Conservation (phyloP, 2,113 vertebrate species). For the Scopus umbretta region DNA sequence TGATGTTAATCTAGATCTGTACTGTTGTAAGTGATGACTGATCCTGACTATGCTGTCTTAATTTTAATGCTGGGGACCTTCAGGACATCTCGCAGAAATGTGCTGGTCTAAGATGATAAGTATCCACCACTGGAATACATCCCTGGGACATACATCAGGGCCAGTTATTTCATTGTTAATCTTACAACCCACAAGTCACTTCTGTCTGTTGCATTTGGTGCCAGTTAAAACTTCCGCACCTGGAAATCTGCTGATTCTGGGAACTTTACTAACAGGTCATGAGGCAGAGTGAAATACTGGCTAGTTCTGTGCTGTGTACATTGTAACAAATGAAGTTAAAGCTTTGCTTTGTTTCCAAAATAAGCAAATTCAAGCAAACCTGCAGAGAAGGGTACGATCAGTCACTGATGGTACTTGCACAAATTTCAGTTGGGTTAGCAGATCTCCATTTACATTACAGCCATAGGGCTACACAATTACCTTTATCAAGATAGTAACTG, state of each 20-base stretch:
- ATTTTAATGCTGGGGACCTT: neutral
- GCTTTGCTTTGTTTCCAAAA: constrained; percentile 44
- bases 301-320: constrained; percentile 12
- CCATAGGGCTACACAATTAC: neutral
- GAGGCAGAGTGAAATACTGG: neutral
- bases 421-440: neutral
- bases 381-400: neutral
- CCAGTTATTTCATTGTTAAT: neutral
- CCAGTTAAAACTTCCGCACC: neutral
- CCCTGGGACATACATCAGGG: neutral
- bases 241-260: constrained; percentile 33
- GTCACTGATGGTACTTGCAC: neutral
- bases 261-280: neutral
- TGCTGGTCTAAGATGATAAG: neutral
- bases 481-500: neutral
- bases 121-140: neutral
- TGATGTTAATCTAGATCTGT: neutral
- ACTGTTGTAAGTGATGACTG: neutral
- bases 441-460: neutral
- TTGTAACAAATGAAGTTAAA: constrained; percentile 30
- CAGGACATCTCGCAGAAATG: neutral
- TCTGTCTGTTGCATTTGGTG: neutral
- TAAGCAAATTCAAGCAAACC: constrained; percentile 26
- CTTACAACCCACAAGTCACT: neutral
- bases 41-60: neutral